Evolutionary conservation across 37 sponge, comb jelly and placozoan genomes (phyloP).

Genomic region (Bolinopsis microptera): DNA sequence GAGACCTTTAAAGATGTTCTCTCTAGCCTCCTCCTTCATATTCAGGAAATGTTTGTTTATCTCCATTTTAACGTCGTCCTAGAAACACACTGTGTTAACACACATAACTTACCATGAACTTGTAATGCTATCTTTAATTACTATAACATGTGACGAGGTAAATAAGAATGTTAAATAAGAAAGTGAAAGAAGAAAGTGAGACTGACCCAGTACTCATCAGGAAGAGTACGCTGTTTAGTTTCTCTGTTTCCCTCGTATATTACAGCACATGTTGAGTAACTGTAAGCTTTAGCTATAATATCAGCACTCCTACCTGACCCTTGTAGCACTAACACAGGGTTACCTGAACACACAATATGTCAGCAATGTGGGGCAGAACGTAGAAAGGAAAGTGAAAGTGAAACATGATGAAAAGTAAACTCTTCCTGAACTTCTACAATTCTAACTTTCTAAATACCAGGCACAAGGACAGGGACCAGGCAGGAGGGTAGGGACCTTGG

Average conservation of each 20-base stretch:
- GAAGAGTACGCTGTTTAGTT: conserved; percentile 9
- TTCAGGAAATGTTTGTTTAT: conserved; percentile 12
- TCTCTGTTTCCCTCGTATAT: neutral
- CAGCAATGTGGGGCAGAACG: neutral
- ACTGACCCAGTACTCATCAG: conserved; percentile 26
- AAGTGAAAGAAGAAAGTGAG: neutral
- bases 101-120: neutral
- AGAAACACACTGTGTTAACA: neutral
- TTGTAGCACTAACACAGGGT: conserved; percentile 18
- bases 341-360: neutral
- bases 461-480: no score
- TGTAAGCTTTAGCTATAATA: conserved; percentile 1
- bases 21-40: conserved; percentile 1
- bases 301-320: conserved; percentile 42
- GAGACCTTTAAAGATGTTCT: neutral
- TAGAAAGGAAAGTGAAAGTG: no score
- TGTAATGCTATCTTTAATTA: neutral
- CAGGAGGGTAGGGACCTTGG: no score
- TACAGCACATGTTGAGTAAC: neutral
- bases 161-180: neutral
- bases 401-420: no score
- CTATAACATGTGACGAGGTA: neutral
- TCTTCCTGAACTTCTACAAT: no score
- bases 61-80: conserved; percentile 45
- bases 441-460: no score